A percentile compares a stretch with the other conserved stretches of the same genome.
Conservation (phyloP, 2,113 vertebrate genomes). For the Melozone crissalis region DNA sequence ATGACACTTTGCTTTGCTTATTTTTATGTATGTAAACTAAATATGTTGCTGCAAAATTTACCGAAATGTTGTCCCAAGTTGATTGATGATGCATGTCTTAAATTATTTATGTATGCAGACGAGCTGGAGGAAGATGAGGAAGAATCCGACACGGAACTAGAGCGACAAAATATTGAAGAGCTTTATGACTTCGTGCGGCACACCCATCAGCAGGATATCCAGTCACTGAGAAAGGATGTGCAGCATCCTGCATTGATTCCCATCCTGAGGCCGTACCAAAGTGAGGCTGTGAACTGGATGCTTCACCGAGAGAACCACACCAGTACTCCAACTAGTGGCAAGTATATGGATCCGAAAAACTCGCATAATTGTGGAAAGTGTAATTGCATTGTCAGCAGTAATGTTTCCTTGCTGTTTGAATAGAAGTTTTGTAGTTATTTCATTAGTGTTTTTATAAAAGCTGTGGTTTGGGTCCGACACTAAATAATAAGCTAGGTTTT, state of each 20-base stretch:
- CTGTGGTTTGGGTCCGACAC: background rate
- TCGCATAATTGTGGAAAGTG: background rate
- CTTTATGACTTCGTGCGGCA: slow-evolving; percentile 92
- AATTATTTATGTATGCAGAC: slow-evolving; percentile 63
- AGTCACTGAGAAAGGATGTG: slow-evolving; percentile 76
- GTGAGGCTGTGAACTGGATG: slow-evolving; percentile 84
- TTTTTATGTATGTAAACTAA: background rate
- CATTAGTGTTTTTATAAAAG: background rate
- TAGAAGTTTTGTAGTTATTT: background rate
- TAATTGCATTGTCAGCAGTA: background rate
- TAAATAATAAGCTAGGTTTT: background rate
- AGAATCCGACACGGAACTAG: slow-evolving; percentile 88
- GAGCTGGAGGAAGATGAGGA: slow-evolving; percentile 84
- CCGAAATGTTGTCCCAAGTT: background rate
- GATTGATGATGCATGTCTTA: background rate
- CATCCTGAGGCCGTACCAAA: slow-evolving; percentile 76
- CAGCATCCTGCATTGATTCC: slow-evolving; percentile 91
- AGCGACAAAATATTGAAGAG: slow-evolving; percentile 94
- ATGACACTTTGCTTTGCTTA: background rate
- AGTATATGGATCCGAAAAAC: slow-evolving; percentile 49
- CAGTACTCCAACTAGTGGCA: slow-evolving; percentile 54
- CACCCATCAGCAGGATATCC: slow-evolving; percentile 80
- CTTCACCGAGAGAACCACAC: slow-evolving; percentile 72
- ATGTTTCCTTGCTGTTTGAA: background rate
- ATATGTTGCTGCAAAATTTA: background rate